Percentiles rank a stretch among this genome's conserved stretches.
These are phyloP conservation scores for Cervus canadensis DNA, from an alignment of 2,113 vertebrate species.

Conservation along the genomic window DNA sequence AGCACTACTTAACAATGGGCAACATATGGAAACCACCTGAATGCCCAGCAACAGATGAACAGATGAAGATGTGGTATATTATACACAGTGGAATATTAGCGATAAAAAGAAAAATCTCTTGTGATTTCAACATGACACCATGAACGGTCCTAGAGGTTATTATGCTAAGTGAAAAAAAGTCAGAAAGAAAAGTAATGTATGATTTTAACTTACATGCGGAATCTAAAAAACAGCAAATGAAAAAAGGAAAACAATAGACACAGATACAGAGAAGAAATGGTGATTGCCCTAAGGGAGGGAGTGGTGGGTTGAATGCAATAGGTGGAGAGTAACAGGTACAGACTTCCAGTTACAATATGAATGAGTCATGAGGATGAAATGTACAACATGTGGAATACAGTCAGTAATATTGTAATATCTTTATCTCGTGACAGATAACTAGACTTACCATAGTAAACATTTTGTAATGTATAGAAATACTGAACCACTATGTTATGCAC, in stretches of 20 bases:
- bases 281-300: not conserved
- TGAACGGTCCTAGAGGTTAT: not conserved
- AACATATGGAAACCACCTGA: not conserved
- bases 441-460: not conserved
- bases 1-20: not conserved
- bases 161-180: not conserved
- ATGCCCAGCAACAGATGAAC: not conserved
- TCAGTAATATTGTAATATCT: not conserved
- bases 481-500: not conserved
- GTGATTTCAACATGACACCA: not conserved
- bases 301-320: not conserved
- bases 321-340: not conserved
- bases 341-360: not conserved
- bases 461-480: not conserved
- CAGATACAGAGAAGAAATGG: not conserved
- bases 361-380: not conserved
- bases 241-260: not conserved
- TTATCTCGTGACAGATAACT: not conserved
- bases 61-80: not conserved
- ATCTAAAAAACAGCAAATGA: not conserved
- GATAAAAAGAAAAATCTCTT: not conserved
- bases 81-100: not conserved
- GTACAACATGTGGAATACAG: not conserved
- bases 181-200: not conserved
- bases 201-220: not conserved